Evolutionary conservation across 2,888 invertebrate genomes (phyloP).

Genomic region (Amblyteles armatorius): DNA sequence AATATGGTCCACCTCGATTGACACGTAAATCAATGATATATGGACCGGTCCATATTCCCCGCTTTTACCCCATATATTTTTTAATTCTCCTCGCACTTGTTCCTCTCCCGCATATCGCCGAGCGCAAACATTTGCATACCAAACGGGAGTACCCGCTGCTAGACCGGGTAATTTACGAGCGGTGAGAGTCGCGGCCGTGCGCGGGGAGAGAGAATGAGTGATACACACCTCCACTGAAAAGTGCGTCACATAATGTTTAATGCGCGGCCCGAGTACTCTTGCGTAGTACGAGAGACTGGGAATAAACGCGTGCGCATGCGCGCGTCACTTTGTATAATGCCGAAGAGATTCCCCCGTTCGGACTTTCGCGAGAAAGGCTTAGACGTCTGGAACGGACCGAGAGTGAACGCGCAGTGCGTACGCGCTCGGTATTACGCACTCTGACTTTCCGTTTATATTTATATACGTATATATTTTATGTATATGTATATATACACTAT

Average conservation of each 20-base stretch:
- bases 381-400: not conserved
- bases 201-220: conserved; percentile 11
- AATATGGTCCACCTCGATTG: no score
- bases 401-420: conserved; percentile 32
- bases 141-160: conserved; percentile 78
- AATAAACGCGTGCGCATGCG: not conserved
- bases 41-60: no score
- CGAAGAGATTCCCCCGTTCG: conserved; percentile 39
- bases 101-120: conserved; percentile 37
- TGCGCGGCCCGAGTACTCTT: conserved; percentile 14
- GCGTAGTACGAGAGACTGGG: not conserved
- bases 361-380: conserved; percentile 25
- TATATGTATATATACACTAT: not conserved
- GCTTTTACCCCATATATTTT: not conserved
- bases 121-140: conserved; percentile 81
- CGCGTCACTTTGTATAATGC: not conserved
- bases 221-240: conserved; percentile 2
- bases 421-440: conserved; percentile 34
- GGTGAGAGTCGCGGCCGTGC: conserved; percentile 57
- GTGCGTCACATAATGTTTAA: conserved; percentile 22
- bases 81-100: conserved; percentile 40
- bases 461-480: not conserved
- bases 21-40: no score
- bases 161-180: conserved; percentile 80
- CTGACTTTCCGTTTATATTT: not conserved